phyloP scores from a whole-genome alignment of 2,888 invertebrate species.

The Ichneumon xanthorius region DNA sequence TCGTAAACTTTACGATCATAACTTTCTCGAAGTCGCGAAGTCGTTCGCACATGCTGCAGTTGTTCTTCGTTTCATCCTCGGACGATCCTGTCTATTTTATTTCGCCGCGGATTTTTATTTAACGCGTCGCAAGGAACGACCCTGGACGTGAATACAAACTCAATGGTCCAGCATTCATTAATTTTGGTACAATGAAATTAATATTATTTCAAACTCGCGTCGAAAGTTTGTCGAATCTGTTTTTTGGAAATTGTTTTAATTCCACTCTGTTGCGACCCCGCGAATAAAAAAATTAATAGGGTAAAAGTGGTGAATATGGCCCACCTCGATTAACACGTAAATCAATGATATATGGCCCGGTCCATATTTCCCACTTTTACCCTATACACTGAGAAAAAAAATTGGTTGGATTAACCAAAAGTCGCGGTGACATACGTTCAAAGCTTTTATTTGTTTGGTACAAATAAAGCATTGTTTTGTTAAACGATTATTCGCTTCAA shows the following conservation, averaged over 20 bases:
- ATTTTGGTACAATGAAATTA: neutral
- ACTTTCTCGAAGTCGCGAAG: constrained; percentile 4
- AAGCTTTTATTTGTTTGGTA: no score
- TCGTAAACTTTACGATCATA: neutral
- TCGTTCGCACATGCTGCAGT: neutral
- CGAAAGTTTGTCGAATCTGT: no score
- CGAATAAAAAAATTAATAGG: neutral
- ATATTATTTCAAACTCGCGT: neutral
- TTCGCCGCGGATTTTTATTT: neutral
- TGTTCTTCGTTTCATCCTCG: neutral
- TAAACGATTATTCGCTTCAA: no score
- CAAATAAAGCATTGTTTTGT: no score
- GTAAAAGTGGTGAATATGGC: no score
- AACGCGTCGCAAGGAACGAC: neutral
- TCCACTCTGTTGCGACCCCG: neutral
- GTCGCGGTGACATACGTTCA: no score
- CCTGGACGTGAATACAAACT: neutral
- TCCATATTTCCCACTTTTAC: no score
- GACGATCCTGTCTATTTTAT: neutral
- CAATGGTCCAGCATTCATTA: neutral
- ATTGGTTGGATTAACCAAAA: no score
- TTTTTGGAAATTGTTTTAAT: no score
- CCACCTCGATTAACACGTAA: no score
- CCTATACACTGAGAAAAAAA: no score
- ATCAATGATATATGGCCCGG: no score